Evolutionary conservation across 30 jellyfish, hydroid and myxozoan genomes (phyloP).

Genomic region (Chrysaora quinquecirrha): DNA sequence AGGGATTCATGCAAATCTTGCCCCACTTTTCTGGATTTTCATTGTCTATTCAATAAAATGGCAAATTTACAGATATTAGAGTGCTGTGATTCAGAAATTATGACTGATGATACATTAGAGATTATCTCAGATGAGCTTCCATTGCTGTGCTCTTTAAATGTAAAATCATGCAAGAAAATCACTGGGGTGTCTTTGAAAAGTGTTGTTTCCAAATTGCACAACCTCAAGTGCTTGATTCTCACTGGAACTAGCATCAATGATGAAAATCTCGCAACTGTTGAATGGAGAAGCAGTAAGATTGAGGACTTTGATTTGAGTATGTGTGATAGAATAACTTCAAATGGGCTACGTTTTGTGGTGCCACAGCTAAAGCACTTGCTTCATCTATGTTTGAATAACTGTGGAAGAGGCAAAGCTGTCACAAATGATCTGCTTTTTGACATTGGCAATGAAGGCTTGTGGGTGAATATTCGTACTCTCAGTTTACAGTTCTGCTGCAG

Average conservation of each 20-base stretch:
- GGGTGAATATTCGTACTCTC: conserved; percentile 34
- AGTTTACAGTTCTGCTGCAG: conserved; percentile 53
- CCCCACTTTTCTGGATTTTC: conserved; percentile 50
- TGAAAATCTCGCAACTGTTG: conserved; percentile 11
- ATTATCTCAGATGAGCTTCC: conserved; percentile 31
- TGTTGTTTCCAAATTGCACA: neutral
- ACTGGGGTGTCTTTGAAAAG: conserved; percentile 36
- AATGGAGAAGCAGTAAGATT: conserved; percentile 29
- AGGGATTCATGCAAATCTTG: conserved; percentile 15
- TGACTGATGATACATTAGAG: conserved; percentile 17
- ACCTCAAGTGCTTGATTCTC: conserved; percentile 35
- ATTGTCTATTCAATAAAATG: conserved; percentile 30
- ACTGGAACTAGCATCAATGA: conserved; percentile 49
- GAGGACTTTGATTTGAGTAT: conserved; percentile 64
- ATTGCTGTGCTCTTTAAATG: conserved; percentile 12
- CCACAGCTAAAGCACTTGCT: conserved; percentile 25
- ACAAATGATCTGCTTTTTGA: conserved; percentile 37
- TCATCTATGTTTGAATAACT: conserved; percentile 29
- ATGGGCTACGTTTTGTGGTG: conserved; percentile 8
- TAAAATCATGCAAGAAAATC: conserved; percentile 20
- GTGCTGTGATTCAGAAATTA: conserved; percentile 37
- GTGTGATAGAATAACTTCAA: conserved; percentile 30
- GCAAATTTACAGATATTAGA: conserved; percentile 39
- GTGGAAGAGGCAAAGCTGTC: conserved; percentile 68
- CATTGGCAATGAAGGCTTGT: neutral